These are phyloP conservation scores for Apomyelois bistriatella DNA, from an alignment of 2,888 invertebrate genomes.

Conservation along the genomic window DNA sequence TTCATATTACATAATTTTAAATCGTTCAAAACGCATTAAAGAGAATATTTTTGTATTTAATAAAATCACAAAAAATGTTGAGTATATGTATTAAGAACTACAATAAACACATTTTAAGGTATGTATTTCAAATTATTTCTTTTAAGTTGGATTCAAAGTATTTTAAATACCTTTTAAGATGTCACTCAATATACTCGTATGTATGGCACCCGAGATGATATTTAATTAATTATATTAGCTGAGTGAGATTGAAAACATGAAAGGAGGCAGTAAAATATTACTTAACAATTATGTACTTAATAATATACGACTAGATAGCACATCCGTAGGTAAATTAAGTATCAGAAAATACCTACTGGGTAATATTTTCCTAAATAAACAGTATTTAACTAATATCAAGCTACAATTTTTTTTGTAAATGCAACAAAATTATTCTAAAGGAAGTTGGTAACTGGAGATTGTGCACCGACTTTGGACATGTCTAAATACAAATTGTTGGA, in stretches of 20 bases:
- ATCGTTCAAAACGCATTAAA: conserved; percentile 52
- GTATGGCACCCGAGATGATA: conserved; percentile 9
- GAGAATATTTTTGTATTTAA: conserved; percentile 19
- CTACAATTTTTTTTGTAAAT: conserved; percentile 38
- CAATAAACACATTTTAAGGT: conserved; percentile 16
- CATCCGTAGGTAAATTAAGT: conserved; percentile 21
- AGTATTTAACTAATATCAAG: conserved; percentile 17
- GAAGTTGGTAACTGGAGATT: conserved; percentile 35
- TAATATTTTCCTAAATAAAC: conserved; percentile 16
- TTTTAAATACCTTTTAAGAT: background rate
- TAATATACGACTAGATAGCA: conserved; percentile 43
- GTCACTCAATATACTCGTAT: background rate
- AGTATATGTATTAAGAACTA: conserved; percentile 37
- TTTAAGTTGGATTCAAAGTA: too few relatives aligned
- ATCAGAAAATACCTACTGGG: conserved; percentile 28
- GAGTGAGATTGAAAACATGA: conserved; percentile 23
- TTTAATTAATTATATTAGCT: conserved; percentile 14
- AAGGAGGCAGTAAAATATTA: conserved; percentile 22
- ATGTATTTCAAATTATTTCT: too few relatives aligned
- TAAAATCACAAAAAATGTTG: conserved; percentile 25
- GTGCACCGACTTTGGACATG: conserved; percentile 36
- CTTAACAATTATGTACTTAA: conserved; percentile 38
- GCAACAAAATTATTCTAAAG: conserved; percentile 47
- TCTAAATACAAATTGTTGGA: conserved; percentile 53
- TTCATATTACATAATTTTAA: conserved; percentile 22